Base-by-base conservation (phyloP, 2,888 invertebrate genomes). In the Ophioninae sp. region DNA sequence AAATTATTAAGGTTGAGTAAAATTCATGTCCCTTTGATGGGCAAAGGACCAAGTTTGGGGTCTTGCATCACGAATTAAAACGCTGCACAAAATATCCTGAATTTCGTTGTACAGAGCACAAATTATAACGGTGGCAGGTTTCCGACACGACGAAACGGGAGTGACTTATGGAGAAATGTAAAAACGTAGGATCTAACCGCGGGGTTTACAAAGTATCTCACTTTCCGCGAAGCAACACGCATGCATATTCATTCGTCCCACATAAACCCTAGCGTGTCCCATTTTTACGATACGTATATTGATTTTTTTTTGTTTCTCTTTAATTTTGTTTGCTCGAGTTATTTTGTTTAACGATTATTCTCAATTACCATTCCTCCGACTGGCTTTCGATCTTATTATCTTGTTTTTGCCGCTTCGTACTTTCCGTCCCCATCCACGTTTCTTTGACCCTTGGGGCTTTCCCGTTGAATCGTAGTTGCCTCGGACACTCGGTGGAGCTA, bases 311-410 rank as follows among this genome's bases (percentile, higher is more conserved):
- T 3, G 30, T 30, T 30, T 39, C 22, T 72, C 22, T 39, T 59
- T 59, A n/a, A n/a, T 39, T n/a, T 22, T 51, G 17, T 51, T 51
- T 5, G 51, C 51, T n/a, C n/a, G n/a, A n/a, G 51, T 13, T 30
- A 1, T 13, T 51, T 10, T 13, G 23, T 67, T 41, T 56, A 58
- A 13, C 39, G 71, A 41, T 20, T 67, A 13, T 79, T 73, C 67
- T 73, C 44, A 56, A 64, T 72, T 68, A 56, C 76, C 65, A 44
- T 44, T 51, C 51, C 67, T 51, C 13, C 59, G 6, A 10, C 76
- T 41, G 67, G 56, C 22, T 80, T 63, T 73, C 68, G 51, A 77
- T 76, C 72, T 67, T 37, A 80, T 76, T 80, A 73, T 80, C 67
- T 67, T 69, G 59, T 71, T 65, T 37, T 67, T 44, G 10, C 58